Evolutionary conservation across 2,797 vertebrate species (phyloP).

Genomic region (Rhabdophis nuchalis): DNA sequence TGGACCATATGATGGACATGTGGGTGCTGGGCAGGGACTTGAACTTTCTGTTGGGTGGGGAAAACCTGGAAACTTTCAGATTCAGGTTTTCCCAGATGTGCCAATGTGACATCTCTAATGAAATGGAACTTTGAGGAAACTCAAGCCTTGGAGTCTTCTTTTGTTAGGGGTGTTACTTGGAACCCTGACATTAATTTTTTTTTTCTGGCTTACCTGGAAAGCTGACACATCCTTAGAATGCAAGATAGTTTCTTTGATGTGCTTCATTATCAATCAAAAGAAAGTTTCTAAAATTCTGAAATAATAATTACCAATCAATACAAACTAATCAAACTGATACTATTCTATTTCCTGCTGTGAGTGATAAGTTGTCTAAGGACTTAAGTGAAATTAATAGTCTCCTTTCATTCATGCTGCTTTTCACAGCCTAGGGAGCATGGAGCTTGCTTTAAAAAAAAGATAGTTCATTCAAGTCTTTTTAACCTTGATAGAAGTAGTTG

Average conservation of each 20-base stretch:
- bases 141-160: too few relatives aligned
- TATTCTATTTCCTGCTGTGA: background rate
- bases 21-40: too few relatives aligned
- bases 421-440: background rate
- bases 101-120: too few relatives aligned
- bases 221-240: background rate
- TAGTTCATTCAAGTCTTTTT: background rate
- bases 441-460: background rate
- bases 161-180: too few relatives aligned
- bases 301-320: background rate
- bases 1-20: too few relatives aligned
- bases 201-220: background rate
- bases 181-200: background rate
- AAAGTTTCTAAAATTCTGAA: background rate
- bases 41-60: too few relatives aligned
- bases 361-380: background rate
- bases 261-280: background rate
- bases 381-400: background rate
- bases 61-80: too few relatives aligned
- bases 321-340: background rate
- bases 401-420: background rate
- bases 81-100: too few relatives aligned
- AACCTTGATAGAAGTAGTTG: background rate
- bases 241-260: background rate
- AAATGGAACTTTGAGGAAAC: too few relatives aligned